phyloP scores from a whole-genome alignment of 1,140 invertebrate species.

The Nasonia longicornis region DNA sequence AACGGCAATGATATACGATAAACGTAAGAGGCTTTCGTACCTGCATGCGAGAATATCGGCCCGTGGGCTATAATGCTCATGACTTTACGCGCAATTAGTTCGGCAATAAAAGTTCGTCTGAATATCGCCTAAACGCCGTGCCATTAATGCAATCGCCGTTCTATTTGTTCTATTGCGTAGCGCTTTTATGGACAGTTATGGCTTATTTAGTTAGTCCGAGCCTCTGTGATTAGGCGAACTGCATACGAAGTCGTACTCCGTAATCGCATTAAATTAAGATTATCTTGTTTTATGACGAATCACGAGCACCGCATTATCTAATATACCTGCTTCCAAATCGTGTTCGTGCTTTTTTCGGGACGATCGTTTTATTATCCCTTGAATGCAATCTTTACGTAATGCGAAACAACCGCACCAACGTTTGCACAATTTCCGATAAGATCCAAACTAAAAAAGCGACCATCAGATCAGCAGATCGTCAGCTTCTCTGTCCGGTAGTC shows the following conservation, averaged over 20 bases:
- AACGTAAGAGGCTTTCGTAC: neutral
- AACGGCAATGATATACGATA: too few relatives aligned
- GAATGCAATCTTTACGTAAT: neutral
- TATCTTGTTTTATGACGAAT: slow-evolving; percentile 4
- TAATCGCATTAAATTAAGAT: neutral
- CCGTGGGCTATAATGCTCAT: too few relatives aligned
- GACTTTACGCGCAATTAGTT: neutral
- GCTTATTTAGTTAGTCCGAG: neutral
- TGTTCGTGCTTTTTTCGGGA: neutral
- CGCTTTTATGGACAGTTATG: neutral
- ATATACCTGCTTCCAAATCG: neutral
- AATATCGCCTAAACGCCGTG: neutral
- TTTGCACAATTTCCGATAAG: neutral
- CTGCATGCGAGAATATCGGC: too few relatives aligned
- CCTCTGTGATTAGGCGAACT: neutral
- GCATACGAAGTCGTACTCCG: too few relatives aligned
- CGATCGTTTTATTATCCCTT: neutral
- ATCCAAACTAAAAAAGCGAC: neutral
- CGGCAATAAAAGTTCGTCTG: neutral
- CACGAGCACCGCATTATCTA: neutral
- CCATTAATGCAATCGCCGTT: neutral
- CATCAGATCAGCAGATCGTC: neutral
- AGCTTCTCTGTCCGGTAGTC: neutral
- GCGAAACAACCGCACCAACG: neutral
- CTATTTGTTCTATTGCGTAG: neutral